Percentiles rank a stretch among this genome's conserved stretches.
These are phyloP conservation scores for Mesocentrotus franciscanus DNA, from an alignment of 53 echinoderm and acorn worm genomes.

Conservation along the genomic window DNA sequence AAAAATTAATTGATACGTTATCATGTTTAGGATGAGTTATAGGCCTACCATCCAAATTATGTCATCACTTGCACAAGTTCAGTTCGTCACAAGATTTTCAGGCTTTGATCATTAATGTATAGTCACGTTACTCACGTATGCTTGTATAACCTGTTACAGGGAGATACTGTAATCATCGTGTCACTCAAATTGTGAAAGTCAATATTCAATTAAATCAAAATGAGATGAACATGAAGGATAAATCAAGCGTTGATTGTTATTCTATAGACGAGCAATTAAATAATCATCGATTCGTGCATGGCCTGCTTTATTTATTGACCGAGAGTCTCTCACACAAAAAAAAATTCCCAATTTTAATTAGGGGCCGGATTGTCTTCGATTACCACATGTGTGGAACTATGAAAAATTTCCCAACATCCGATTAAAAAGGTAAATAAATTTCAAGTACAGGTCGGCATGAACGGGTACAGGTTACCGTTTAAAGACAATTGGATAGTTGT, in stretches of 20 bases:
- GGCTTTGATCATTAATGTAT: not conserved
- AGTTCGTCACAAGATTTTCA: not conserved
- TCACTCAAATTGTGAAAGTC: constrained; percentile 39
- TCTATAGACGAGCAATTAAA: constrained; percentile 37
- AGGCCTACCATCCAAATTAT: not conserved
- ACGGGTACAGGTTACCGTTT: constrained; percentile 1
- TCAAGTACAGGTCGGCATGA: constrained; percentile 4
- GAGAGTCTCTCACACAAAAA: not conserved
- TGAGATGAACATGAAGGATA: not conserved
- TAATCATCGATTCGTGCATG: not conserved
- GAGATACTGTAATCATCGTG: not conserved
- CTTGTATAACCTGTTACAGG: constrained; percentile 4
- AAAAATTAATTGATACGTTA: too few relatives aligned
- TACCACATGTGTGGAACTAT: not conserved
- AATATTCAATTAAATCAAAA: constrained; percentile 29
- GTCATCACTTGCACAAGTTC: not conserved
- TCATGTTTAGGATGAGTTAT: not conserved
- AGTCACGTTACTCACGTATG: not conserved
- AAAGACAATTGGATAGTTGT: constrained; percentile 39
- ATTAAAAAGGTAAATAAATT: constrained; percentile 26
- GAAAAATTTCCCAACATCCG: constrained; percentile 36
- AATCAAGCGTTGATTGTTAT: constrained; percentile 33
- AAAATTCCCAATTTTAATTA: constrained; percentile 10
- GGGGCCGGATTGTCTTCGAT: not conserved
- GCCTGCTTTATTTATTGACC: constrained; percentile 6